Percentiles rank a stretch among this genome's conserved stretches.
These are phyloP conservation scores for Tubulanus polymorphus DNA, from an alignment of 2,888 invertebrate species.

Conservation along the genomic window DNA sequence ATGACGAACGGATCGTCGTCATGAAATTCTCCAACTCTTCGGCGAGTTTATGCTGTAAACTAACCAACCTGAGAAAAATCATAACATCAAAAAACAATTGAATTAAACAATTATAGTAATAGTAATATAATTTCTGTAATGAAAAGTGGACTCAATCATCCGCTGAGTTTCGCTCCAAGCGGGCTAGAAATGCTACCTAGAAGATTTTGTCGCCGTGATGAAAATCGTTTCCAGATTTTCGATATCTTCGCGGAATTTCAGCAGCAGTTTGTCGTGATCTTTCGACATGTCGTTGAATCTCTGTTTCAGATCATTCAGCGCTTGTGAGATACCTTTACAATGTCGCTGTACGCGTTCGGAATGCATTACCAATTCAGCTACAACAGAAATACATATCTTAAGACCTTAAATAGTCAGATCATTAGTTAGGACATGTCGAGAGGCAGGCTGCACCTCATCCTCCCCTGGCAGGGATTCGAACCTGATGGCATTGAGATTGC, in stretches of 20 bases:
- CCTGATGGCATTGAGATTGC: too few relatives aligned
- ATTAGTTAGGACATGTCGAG: too few relatives aligned
- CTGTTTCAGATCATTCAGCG: slow-evolving; percentile 41
- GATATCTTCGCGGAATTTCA: slow-evolving; percentile 44
- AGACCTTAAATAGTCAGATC: too few relatives aligned
- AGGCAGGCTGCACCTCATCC: too few relatives aligned
- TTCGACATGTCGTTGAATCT: slow-evolving; percentile 40
- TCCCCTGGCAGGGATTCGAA: too few relatives aligned
- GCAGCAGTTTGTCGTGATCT: slow-evolving; percentile 42
- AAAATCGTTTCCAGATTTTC: slow-evolving; percentile 47
- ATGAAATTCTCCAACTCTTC: slow-evolving; percentile 49
- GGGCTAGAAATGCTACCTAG: too few relatives aligned
- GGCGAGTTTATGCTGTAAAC: slow-evolving; percentile 44
- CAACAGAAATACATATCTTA: slow-evolving; percentile 7
- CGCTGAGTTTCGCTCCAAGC: too few relatives aligned
- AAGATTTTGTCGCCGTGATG: slow-evolving; percentile 50
- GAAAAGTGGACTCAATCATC: too few relatives aligned
- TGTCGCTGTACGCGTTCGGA: slow-evolving; percentile 49
- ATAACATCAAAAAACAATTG: neutral
- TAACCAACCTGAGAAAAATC: slow-evolving; percentile 35
- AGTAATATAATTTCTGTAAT: too few relatives aligned
- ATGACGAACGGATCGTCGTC: slow-evolving; percentile 45
- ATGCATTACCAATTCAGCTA: slow-evolving; percentile 53
- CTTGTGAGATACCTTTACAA: slow-evolving; percentile 47
- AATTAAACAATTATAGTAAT: too few relatives aligned